A percentile compares a stretch with the other conserved stretches of the same genome.
phyloP scores from a whole-genome alignment of 2,113 vertebrate species.

The Erythrocercus mccallii region DNA sequence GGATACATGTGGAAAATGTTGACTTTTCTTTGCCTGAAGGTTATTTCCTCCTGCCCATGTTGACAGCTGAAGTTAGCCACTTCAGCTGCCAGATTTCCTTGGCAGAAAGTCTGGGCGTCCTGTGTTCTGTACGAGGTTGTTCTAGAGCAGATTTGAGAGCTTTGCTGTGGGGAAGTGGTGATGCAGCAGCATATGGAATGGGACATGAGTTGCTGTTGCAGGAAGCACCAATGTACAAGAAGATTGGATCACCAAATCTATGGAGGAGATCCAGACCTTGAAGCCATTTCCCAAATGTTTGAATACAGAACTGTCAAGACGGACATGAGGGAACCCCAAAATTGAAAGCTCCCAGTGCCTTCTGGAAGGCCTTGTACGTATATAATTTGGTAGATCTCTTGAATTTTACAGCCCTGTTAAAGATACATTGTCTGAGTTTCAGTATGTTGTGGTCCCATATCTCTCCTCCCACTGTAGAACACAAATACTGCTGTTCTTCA shows the following conservation, averaged over 20 bases:
- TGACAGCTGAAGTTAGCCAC: background rate
- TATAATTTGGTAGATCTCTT: background rate
- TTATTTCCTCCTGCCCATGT: background rate
- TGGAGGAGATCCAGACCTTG: background rate
- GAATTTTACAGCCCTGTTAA: background rate
- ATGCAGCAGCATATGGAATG: background rate
- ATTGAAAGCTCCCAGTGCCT: background rate
- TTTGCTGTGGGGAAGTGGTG: background rate
- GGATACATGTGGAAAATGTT: background rate
- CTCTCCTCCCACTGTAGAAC: background rate
- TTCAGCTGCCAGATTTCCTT: background rate
- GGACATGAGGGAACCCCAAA: background rate
- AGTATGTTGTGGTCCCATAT: background rate
- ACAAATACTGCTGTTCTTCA: background rate
- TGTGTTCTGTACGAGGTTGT: background rate
- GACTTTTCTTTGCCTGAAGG: constrained; percentile 2
- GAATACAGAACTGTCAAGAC: background rate
- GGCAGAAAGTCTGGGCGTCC: background rate
- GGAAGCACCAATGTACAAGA: background rate
- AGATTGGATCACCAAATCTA: background rate
- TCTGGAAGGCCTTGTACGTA: background rate
- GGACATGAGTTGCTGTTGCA: rapidly evolving
- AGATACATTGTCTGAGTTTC: background rate
- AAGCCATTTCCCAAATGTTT: background rate
- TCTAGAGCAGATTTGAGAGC: background rate